A percentile compares a stretch with the other conserved stretches of the same genome.
These are phyloP conservation scores for Phrynocephalus versicolor DNA, from an alignment of 2,113 vertebrate genomes.

Conservation along the genomic window DNA sequence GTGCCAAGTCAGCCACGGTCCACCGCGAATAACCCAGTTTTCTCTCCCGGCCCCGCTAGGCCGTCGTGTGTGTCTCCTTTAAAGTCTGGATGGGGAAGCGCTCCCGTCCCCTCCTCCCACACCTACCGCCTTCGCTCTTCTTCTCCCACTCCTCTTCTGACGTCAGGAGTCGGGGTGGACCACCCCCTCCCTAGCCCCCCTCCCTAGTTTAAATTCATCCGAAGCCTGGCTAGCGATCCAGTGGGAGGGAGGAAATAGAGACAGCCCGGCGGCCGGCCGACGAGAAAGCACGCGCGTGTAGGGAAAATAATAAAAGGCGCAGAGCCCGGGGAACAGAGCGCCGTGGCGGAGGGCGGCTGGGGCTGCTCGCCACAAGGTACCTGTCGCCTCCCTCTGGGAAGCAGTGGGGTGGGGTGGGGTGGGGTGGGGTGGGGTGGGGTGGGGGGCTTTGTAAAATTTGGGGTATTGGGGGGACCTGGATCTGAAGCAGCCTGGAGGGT, in stretches of 20 bases:
- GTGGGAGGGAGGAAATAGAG: accelerated
- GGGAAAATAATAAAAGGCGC: not conserved
- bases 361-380: slow-evolving; percentile 12
- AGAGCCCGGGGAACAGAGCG: not conserved
- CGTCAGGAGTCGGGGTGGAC: slow-evolving; percentile 69
- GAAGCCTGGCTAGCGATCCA: slow-evolving; percentile 33
- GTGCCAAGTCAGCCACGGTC: too few relatives aligned
- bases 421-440: too few relatives aligned
- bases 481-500: not conserved
- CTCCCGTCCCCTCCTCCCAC: slow-evolving; percentile 64
- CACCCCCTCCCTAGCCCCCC: slow-evolving; percentile 23
- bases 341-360: not conserved
- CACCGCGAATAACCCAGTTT: too few relatives aligned
- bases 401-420: too few relatives aligned
- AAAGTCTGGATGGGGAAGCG: slow-evolving; percentile 60
- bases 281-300: not conserved
- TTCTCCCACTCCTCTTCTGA: slow-evolving; percentile 59
- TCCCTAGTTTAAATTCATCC: slow-evolving; percentile 37
- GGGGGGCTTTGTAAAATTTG: slow-evolving; percentile 44
- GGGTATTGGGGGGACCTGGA: not conserved
- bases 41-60: not conserved
- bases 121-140: slow-evolving; percentile 55
- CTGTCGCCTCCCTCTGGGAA: not conserved
- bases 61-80: slow-evolving; percentile 56
- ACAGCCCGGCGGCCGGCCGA: too few relatives aligned